These are phyloP conservation scores for Montipora foliosa DNA, from an alignment of 64 coral and sea anemone genomes.

Conservation along the genomic window DNA sequence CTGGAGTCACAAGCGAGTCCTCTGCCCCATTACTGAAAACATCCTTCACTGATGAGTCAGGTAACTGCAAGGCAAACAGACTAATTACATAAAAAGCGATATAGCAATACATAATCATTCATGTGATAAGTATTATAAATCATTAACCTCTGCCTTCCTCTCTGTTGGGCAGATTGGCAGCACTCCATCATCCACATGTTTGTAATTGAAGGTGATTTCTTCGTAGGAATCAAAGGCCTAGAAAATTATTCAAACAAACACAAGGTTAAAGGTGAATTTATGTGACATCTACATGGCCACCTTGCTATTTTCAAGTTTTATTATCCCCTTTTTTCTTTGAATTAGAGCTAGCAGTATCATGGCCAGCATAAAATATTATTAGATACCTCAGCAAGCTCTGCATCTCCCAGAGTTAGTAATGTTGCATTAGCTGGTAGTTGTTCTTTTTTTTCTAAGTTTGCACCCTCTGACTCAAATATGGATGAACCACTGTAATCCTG, in stretches of 20 bases:
- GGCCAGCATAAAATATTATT: neutral
- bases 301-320: constrained; percentile 12
- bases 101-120: neutral
- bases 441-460: neutral
- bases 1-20: neutral
- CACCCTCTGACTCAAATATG: neutral
- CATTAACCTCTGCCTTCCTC: neutral
- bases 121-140: constrained; percentile 1
- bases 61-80: neutral
- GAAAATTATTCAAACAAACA: neutral
- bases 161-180: neutral
- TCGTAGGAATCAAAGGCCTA: neutral
- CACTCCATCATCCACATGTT: neutral
- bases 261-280: neutral
- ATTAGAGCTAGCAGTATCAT: neutral
- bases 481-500: neutral
- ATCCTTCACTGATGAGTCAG: neutral
- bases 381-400: neutral
- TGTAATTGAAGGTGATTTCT: neutral
- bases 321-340: neutral
- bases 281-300: neutral
- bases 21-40: neutral
- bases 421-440: neutral
- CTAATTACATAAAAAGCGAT: neutral
- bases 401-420: neutral